Evolutionary conservation across 2,888 invertebrate species (phyloP), one percentile per base, ranked within the genome.

Genomic region (Ganaspis brasiliensis): DNA sequence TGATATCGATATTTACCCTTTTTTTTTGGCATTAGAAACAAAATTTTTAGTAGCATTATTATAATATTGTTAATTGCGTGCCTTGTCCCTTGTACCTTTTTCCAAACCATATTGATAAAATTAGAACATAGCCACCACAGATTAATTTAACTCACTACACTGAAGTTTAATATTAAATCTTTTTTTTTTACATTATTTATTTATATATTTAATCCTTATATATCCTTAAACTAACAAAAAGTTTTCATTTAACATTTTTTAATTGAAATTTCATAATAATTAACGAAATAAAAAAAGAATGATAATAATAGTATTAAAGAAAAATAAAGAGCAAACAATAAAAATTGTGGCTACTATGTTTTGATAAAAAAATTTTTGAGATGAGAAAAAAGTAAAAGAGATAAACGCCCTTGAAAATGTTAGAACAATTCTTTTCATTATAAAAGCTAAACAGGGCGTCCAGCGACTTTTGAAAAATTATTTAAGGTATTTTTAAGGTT

Each of bases 81-180:
- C 61, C 35, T 14, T 37, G 2, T 67, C 67, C 45, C 67, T 67
- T 67, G 67, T 49, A 67, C 67, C n/a, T 49, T 45, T 67, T 67
- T 49, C 40, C n/a, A 26, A 45, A 67, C n/a, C n/a, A 67, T 2
- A 45, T n/a, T n/a, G 24, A 31, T 14, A 37, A 67, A 14, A 67
- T 24, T 45, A 21, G 6, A 40, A n/a, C 40, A 67, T 24, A 45
- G 21, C 40, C 40, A 45, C 8, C 45, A 67, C 9, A 67, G 4
- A n/a, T n/a, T 45, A n/a, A 45, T 67, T 10, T 14, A 21, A 19
- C 14, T 63, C 19, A 40, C 40, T 40, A 14, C 21, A 57, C 26
- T 57, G 6, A 31, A 31, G 57, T 31, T 31, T 56, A 56, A 24
- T 57, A 9, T n/a, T 26, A 6, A 14, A 59, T 26, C 0, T 5